Conservation (phyloP, 2,113 vertebrate genomes). For the Felis chaus region DNA sequence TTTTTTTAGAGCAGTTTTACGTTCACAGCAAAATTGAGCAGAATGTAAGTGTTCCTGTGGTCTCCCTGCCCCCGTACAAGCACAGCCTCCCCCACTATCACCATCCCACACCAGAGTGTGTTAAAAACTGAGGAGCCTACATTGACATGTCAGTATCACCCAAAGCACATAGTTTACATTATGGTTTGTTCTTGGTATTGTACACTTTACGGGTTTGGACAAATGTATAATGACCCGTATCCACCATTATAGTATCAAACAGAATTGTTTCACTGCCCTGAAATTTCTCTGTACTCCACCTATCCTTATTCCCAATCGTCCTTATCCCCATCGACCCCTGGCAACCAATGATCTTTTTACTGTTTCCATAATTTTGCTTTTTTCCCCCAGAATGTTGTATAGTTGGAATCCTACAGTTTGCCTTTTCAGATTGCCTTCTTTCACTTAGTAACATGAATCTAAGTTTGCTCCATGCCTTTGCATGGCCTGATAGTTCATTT, state of each 20-base stretch:
- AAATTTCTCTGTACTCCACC: not conserved
- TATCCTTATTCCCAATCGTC: not conserved
- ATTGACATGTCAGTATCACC: not conserved
- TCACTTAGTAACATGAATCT: not conserved
- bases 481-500: not conserved
- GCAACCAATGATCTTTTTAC: not conserved
- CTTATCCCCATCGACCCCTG: not conserved
- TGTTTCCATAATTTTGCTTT: not conserved
- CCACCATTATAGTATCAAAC: not conserved
- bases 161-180: not conserved
- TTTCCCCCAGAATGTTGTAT: not conserved
- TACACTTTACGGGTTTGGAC: not conserved
- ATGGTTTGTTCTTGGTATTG: not conserved
- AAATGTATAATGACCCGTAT: not conserved
- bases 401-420: not conserved
- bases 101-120: not conserved
- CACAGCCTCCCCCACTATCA: not conserved
- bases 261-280: not conserved
- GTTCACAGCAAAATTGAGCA: not conserved
- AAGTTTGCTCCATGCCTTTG: not conserved
- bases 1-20: not conserved
- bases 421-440: not conserved
- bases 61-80: not conserved
- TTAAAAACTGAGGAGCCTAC: not conserved
- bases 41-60: not conserved